These are phyloP conservation scores for Ciconia boyciana DNA, from an alignment of 2,113 vertebrate species.

Conservation along the genomic window DNA sequence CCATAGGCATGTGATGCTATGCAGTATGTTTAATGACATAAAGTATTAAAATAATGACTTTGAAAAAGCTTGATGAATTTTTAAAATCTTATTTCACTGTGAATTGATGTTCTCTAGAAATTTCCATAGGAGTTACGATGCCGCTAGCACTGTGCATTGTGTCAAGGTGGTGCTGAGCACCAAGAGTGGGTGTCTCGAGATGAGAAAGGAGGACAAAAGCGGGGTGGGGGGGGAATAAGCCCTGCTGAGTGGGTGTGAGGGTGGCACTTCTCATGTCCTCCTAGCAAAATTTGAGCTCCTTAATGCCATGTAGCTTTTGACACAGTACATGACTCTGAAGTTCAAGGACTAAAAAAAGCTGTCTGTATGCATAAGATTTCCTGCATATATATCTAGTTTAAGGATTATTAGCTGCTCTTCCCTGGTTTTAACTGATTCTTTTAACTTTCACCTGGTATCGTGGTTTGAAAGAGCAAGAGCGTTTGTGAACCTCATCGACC, in stretches of 20 bases:
- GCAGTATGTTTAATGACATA: background rate
- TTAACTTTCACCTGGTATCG: conserved; percentile 70
- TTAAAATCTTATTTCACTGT: background rate
- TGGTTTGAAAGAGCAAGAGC: conserved; percentile 78
- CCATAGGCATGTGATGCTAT: rapidly evolving
- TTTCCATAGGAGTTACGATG: rapidly evolving
- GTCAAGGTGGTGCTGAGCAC: background rate
- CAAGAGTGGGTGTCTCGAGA: background rate
- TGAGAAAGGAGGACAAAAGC: background rate
- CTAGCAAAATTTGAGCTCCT: background rate
- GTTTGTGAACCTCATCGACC: conserved; percentile 47
- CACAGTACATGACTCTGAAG: rapidly evolving
- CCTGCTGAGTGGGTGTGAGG: background rate
- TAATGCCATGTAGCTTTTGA: background rate
- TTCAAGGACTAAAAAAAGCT: background rate
- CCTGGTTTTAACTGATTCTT: background rate
- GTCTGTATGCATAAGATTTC: background rate
- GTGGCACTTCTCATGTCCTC: no score
- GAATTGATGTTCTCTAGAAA: background rate
- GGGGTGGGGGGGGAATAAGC: no score
- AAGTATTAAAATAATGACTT: background rate
- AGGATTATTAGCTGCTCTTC: background rate
- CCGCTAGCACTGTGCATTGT: rapidly evolving
- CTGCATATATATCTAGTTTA: background rate
- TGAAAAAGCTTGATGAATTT: background rate